These are phyloP conservation scores for Gastrophysa polygoni DNA, from an alignment of 2,888 invertebrate genomes.

Conservation along the genomic window DNA sequence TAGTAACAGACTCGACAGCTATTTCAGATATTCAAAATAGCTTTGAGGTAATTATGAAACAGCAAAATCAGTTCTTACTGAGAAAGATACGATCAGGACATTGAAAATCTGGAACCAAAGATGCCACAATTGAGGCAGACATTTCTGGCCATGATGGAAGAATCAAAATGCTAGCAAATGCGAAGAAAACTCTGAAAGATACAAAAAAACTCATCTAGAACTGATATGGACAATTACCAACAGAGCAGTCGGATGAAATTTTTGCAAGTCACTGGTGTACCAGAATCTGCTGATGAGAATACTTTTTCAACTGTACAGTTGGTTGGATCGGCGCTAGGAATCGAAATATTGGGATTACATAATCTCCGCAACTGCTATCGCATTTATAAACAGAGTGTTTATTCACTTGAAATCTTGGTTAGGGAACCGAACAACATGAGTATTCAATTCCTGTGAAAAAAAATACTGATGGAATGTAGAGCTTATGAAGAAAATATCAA, in stretches of 20 bases:
- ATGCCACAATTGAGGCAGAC: too few relatives aligned
- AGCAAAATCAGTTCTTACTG: neutral
- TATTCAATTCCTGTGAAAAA: neutral
- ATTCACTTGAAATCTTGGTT: neutral
- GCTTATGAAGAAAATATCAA: neutral
- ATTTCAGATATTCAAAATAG: constrained; percentile 2
- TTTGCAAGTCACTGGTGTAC: neutral
- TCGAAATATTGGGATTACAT: neutral
- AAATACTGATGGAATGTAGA: neutral
- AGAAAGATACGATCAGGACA: neutral
- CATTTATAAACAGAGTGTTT: neutral
- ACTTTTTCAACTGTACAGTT: too few relatives aligned
- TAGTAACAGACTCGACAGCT: neutral
- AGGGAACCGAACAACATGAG: neutral
- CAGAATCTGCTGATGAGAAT: neutral
- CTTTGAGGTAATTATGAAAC: neutral
- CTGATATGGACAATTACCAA: neutral
- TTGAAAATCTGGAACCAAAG: neutral
- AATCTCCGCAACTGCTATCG: neutral
- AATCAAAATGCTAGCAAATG: too few relatives aligned
- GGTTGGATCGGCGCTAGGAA: constrained; percentile 1
- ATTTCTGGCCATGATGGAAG: too few relatives aligned
- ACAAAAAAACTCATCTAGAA: neutral
- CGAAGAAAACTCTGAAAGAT: neutral
- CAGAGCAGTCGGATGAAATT: neutral